Evolutionary conservation across 2,113 vertebrate genomes (phyloP).

Genomic region (Perca fluviatilis): DNA sequence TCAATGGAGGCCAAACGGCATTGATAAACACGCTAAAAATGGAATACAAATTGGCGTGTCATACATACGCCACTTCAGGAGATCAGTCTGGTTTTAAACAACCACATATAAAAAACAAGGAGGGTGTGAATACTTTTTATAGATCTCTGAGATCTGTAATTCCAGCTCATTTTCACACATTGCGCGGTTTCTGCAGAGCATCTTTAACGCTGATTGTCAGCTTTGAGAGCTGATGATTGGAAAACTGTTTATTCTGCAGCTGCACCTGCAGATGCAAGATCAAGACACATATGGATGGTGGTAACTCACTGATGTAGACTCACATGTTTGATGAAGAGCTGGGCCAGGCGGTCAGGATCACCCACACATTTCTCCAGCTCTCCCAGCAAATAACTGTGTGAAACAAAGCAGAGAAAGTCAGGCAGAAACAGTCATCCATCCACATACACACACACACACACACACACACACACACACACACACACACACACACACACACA

Average conservation of each 20-base stretch:
- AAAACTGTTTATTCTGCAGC: constrained; percentile 30
- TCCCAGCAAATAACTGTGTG: constrained; percentile 88
- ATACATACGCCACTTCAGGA: no score
- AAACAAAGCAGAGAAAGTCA: constrained; percentile 49
- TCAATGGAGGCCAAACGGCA: no score
- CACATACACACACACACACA: no score
- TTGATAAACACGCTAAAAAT: no score
- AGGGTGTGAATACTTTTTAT: neutral
- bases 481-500: no score
- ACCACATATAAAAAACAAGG: neutral
- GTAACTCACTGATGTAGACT: constrained; percentile 66
- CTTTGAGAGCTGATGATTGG: constrained; percentile 13
- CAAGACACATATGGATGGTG: constrained; percentile 52
- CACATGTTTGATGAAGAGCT: constrained; percentile 94
- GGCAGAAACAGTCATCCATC: constrained; percentile 7
- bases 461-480: no score
- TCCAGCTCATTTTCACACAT: constrained; percentile 26
- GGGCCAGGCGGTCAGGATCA: constrained; percentile 89
- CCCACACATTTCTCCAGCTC: constrained; percentile 89
- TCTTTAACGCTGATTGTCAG: constrained; percentile 23
- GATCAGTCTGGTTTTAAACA: neutral
- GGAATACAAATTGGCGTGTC: no score
- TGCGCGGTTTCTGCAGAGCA: neutral
- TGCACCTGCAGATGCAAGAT: constrained; percentile 42
- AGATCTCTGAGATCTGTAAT: constrained; percentile 17